A percentile compares a stretch with the other conserved stretches of the same genome.
These are phyloP conservation scores for Deilephila porcellus DNA, from an alignment of 2,888 invertebrate species.

Conservation along the genomic window DNA sequence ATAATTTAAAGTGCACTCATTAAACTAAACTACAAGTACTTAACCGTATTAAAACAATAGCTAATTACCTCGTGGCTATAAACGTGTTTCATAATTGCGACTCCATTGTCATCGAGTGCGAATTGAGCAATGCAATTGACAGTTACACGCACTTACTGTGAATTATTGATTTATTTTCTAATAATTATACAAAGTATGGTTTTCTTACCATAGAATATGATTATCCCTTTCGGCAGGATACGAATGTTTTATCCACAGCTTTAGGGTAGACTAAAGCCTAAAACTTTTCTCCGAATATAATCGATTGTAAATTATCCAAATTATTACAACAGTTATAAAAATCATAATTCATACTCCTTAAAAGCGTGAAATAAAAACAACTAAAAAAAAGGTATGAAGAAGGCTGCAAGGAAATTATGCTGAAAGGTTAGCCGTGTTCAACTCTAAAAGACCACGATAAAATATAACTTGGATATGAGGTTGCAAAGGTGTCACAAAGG, in stretches of 20 bases:
- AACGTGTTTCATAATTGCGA: constrained; percentile 4
- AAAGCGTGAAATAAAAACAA: too few relatives aligned
- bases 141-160: background rate
- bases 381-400: too few relatives aligned
- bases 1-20: background rate
- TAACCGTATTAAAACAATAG: constrained; percentile 10
- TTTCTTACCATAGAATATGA: background rate
- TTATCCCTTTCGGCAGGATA: too few relatives aligned
- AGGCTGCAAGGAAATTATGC: too few relatives aligned
- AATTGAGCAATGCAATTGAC: background rate
- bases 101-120: background rate
- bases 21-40: background rate
- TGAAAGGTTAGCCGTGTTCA: too few relatives aligned
- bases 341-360: too few relatives aligned
- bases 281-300: too few relatives aligned
- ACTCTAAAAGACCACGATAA: too few relatives aligned
- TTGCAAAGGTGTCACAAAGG: constrained; percentile 26
- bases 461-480: background rate
- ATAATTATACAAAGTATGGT: background rate
- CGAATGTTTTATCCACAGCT: too few relatives aligned
- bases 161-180: background rate
- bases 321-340: too few relatives aligned
- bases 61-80: background rate
- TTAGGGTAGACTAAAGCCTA: too few relatives aligned
- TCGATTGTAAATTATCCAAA: too few relatives aligned